Evolutionary conservation across 2,888 invertebrate genomes (phyloP).

Genomic region (Lacanobia wlatinum): DNA sequence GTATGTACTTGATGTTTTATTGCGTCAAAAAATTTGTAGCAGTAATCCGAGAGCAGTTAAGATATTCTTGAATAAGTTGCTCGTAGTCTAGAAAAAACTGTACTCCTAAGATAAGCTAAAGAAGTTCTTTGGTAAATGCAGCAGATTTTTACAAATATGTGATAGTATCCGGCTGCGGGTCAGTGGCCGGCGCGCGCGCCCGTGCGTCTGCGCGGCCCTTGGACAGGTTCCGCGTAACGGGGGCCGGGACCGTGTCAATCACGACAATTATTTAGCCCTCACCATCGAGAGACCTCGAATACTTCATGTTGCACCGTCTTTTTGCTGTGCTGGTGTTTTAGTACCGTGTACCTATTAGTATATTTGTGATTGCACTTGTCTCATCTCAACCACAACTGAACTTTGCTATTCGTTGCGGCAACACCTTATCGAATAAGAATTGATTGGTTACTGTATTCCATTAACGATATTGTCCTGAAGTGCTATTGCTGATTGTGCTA

Average conservation of each 20-base stretch:
- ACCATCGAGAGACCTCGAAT: conserved; percentile 37
- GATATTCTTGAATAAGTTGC: conserved; percentile 4
- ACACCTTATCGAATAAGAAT: too few species aligned
- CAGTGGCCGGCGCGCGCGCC: conserved; percentile 75
- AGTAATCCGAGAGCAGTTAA: conserved; percentile 5
- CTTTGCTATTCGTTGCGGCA: too few species aligned
- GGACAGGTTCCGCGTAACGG: conserved; percentile 78
- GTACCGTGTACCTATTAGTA: not conserved
- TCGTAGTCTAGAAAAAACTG: conserved; percentile 18
- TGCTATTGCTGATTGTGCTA: too few species aligned
- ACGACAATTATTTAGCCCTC: conserved; percentile 68
- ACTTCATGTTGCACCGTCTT: conserved; percentile 24
- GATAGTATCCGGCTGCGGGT: conserved; percentile 72
- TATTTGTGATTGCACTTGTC: too few species aligned
- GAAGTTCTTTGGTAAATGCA: not conserved
- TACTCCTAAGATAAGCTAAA: conserved; percentile 1
- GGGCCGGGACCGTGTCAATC: conserved; percentile 73
- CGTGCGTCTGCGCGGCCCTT: conserved; percentile 69
- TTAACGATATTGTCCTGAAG: too few species aligned
- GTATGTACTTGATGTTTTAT: conserved; percentile 20
- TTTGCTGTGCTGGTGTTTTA: conserved; percentile 28
- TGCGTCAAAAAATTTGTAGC: conserved; percentile 6
- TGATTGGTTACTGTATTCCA: too few species aligned
- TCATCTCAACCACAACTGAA: too few species aligned
- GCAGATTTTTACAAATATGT: conserved; percentile 35